A percentile compares a stretch with the other conserved stretches of the same genome.
Evolutionary conservation across 2,797 vertebrate species (phyloP).

Genomic region (Lates japonicus): DNA sequence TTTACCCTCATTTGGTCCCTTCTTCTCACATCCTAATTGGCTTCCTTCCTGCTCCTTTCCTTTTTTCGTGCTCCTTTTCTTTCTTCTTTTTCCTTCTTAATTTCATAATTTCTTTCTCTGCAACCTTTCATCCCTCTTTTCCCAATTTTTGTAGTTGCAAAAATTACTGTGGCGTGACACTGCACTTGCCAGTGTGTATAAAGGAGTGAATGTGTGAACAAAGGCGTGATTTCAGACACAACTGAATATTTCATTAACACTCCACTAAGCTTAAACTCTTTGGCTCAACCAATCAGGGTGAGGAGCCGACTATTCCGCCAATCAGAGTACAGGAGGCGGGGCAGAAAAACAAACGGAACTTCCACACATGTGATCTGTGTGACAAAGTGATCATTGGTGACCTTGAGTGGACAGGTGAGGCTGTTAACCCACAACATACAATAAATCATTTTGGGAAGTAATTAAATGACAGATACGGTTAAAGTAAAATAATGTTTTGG

Average conservation of each 20-base stretch:
- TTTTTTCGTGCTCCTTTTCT: not conserved
- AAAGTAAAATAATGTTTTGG: not conserved
- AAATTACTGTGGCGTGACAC: not conserved
- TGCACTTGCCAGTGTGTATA: not conserved
- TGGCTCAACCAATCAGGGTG: constrained; percentile 78
- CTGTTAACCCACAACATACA: not conserved
- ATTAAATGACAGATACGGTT: not conserved
- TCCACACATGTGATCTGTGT: constrained; percentile 89
- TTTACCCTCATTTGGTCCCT: not conserved
- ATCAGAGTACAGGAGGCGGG: constrained; percentile 78
- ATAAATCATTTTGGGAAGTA: not conserved
- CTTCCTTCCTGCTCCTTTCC: not conserved
- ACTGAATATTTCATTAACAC: not conserved
- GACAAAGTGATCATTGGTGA: constrained; percentile 94
- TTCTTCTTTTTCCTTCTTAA: not conserved
- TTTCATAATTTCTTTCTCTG: not conserved
- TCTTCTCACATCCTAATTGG: not conserved
- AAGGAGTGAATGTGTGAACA: not conserved
- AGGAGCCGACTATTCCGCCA: constrained; percentile 83
- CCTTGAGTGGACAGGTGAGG: constrained; percentile 94
- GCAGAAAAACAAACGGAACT: constrained; percentile 88
- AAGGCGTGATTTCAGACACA: not conserved
- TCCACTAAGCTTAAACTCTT: not conserved
- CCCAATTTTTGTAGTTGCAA: not conserved
- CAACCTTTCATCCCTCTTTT: not conserved